Base-by-base conservation (phyloP, 2,888 invertebrate species). In the Phortica magna region DNA sequence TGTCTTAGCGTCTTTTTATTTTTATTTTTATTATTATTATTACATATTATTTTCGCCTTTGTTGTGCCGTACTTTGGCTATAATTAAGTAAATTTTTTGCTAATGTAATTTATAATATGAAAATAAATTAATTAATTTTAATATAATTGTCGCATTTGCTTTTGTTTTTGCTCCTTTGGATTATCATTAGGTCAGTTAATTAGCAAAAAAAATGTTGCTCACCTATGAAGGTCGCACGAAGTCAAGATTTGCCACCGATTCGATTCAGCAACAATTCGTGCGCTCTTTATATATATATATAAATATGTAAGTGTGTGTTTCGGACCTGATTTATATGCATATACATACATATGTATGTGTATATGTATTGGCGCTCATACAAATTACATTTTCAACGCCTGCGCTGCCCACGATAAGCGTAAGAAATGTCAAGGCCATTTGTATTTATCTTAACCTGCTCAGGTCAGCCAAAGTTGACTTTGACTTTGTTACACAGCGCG, bases 391-490 rank as follows among this genome's bases (percentile, higher is more conserved):
- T 85, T 87, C 85, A 83, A 83, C 87, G 86, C 83, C 88, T 88
- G 88, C 81, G 80, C 79, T 80, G 80, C 82, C 83, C 80, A 80
- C 82, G 88, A 88, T 88, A 88, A 85, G 86, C 83, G 82, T 82
- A 87, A 88, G 82, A 87, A 86, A 88, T 87, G 85, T 85, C 86
- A 88, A 86, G 88, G 86, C 80, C 87, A 86, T 83, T 83, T 82
- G 80, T 85, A 81, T 82, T 77, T 77, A 17, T 65, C 41, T 73
- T 64, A 76, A 31, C 70, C 7, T 55, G 31, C 31, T 22, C 70
- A 68, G 43, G 68, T 68, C 68, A 68, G 68, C 43, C 1, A 31
- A 31, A 31, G 31, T 31, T 43, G 42, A 14, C 19, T n/a, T 9
- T 43, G 48, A 31, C 31, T 31, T 31, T 31, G 31, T 31, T 31